Evolutionary conservation across 2,888 invertebrate genomes (phyloP).

Genomic region (Hedya salicella): DNA sequence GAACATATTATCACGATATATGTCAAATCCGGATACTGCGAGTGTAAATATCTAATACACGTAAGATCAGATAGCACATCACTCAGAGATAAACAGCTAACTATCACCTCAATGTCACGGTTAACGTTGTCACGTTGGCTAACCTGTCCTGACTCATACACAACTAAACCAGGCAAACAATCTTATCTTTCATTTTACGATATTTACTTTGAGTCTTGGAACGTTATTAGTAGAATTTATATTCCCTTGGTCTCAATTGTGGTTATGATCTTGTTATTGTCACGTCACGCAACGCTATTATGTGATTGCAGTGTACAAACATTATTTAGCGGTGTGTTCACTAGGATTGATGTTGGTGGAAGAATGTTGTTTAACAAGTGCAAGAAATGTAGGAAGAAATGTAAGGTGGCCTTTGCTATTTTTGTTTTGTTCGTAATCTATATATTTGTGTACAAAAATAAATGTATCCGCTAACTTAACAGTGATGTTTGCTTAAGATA

Average conservation of each 20-base stretch:
- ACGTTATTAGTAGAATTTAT: neutral
- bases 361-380: conserved; percentile 76
- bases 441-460: conserved; percentile 4
- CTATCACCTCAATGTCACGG: conserved; percentile 40
- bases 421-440: neutral
- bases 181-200: neutral
- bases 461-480: neutral
- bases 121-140: conserved; percentile 25
- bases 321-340: neutral
- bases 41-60: too few species aligned
- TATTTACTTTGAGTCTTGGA: conserved; percentile 4
- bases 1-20: too few species aligned
- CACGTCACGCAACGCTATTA: neutral
- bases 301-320: conserved; percentile 20
- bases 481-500: too few species aligned
- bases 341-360: neutral
- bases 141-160: conserved; percentile 21
- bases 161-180: neutral
- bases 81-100: conserved; percentile 25
- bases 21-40: too few species aligned
- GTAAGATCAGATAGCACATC: conserved; percentile 12
- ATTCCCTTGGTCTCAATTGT: neutral
- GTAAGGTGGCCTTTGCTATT: conserved; percentile 59
- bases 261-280: neutral
- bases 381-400: conserved; percentile 71